These are phyloP conservation scores for Galemys pyrenaicus DNA, from an alignment of 2,113 vertebrate genomes.

Conservation along the genomic window DNA sequence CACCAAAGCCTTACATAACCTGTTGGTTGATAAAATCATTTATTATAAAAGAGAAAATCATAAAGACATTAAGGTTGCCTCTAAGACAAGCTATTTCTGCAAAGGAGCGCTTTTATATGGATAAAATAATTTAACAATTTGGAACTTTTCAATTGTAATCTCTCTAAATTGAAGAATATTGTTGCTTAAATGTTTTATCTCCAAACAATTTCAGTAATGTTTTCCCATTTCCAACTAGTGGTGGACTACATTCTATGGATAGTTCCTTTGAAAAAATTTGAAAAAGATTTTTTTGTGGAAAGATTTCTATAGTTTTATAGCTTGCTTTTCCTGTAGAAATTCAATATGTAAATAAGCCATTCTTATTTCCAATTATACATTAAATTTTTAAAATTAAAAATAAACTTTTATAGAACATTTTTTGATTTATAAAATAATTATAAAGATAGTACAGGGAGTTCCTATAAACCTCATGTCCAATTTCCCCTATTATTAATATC, in stretches of 20 bases:
- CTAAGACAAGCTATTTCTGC: conserved; percentile 13
- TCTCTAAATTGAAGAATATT: not conserved
- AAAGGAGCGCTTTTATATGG: not conserved
- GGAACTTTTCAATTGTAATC: conserved; percentile 32
- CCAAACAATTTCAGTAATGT: conserved; percentile 2
- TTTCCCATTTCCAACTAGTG: not conserved
- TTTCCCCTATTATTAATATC: not conserved
- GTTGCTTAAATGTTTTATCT: conserved; percentile 14
- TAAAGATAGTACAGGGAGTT: not conserved
- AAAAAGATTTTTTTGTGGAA: not conserved
- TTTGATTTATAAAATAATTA: not conserved
- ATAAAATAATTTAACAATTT: conserved; percentile 12
- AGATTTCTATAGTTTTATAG: conserved; percentile 25
- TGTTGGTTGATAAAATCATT: conserved; percentile 8
- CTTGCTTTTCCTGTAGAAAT: conserved; percentile 22
- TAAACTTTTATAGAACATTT: conserved; percentile 10
- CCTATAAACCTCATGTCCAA: not conserved
- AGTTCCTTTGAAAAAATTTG: conserved; percentile 4
- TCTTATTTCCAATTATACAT: not conserved
- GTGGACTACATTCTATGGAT: not conserved
- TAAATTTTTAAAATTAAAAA: not conserved
- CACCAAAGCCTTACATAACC: not conserved
- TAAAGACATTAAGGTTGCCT: not conserved
- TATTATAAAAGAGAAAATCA: conserved; percentile 28
- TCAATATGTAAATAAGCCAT: not conserved